These are phyloP conservation scores for Sciaenops ocellatus DNA, from an alignment of 2,797 vertebrate species.

Conservation along the genomic window DNA sequence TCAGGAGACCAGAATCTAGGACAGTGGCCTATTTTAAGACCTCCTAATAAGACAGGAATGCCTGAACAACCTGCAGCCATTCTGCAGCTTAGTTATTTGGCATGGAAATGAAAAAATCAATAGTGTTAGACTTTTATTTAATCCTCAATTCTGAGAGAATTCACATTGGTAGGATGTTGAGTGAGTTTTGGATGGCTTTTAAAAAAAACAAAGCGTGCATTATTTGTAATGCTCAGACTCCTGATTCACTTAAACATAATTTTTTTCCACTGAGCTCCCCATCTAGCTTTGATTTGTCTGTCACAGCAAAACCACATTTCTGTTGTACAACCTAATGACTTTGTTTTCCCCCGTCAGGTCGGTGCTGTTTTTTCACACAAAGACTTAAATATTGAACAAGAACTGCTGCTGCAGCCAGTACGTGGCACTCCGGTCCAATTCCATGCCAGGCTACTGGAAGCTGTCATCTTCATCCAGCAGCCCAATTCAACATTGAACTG, in stretches of 20 bases:
- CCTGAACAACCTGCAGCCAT: neutral
- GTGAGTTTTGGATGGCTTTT: neutral
- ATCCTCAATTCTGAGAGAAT: neutral
- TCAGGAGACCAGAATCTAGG: conserved; percentile 41
- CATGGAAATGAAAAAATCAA: neutral
- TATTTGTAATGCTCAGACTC: neutral
- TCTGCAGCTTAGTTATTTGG: neutral
- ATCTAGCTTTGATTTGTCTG: neutral
- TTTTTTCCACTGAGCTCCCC: neutral
- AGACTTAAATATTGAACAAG: conserved; percentile 34
- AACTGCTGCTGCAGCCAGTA: conserved; percentile 21
- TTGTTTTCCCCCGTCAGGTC: conserved; percentile 39
- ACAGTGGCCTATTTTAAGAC: conserved; percentile 35
- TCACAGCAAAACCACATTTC: neutral
- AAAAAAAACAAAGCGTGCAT: neutral
- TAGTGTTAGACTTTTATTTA: conserved; percentile 4
- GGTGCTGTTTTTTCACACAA: conserved; percentile 23
- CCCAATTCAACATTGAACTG: conserved; percentile 40
- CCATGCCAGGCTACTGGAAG: conserved; percentile 13
- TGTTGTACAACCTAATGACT: conserved; percentile 5
- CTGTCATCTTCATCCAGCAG: conserved; percentile 50
- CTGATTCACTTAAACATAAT: neutral
- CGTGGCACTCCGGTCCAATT: conserved; percentile 14
- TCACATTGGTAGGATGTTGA: neutral
- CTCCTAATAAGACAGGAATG: neutral